phyloP scores from a whole-genome alignment of 2,113 vertebrate genomes.

The Prietella phreatophila region DNA sequence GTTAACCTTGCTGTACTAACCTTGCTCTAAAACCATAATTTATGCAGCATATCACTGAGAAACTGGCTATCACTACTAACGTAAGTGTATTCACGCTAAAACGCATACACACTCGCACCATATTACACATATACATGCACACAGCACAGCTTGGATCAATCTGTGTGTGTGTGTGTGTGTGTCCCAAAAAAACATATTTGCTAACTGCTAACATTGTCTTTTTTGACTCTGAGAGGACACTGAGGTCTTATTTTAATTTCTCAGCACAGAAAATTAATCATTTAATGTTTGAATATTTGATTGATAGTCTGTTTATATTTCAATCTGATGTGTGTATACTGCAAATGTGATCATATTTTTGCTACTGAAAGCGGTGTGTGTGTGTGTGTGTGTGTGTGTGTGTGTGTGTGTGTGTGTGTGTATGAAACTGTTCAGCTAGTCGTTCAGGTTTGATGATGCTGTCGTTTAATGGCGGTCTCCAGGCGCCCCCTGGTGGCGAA shows the following conservation, averaged over 20 bases:
- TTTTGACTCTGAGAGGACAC: no score
- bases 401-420: no score
- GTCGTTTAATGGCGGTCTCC: background rate
- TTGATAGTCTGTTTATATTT: background rate
- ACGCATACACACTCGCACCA: background rate
- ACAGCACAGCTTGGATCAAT: background rate
- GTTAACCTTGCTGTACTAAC: constrained; percentile 35
- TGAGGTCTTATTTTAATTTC: background rate
- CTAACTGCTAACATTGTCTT: no score
- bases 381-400: no score
- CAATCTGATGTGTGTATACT: background rate
- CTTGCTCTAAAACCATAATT: constrained; percentile 53
- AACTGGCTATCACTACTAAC: constrained; percentile 73
- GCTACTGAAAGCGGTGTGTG: background rate
- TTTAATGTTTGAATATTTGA: background rate
- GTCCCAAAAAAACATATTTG: background rate
- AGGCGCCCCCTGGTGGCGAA: constrained; percentile 59
- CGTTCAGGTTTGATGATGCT: no score
- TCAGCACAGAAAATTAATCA: background rate
- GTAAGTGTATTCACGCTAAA: constrained; percentile 63
- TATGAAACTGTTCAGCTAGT: background rate
- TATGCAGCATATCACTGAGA: constrained; percentile 73
- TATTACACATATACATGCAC: background rate
- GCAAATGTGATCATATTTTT: background rate
- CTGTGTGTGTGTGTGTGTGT: no score